Base-by-base conservation (phyloP, 2,888 invertebrate species). In the Rhagonycha fulva region DNA sequence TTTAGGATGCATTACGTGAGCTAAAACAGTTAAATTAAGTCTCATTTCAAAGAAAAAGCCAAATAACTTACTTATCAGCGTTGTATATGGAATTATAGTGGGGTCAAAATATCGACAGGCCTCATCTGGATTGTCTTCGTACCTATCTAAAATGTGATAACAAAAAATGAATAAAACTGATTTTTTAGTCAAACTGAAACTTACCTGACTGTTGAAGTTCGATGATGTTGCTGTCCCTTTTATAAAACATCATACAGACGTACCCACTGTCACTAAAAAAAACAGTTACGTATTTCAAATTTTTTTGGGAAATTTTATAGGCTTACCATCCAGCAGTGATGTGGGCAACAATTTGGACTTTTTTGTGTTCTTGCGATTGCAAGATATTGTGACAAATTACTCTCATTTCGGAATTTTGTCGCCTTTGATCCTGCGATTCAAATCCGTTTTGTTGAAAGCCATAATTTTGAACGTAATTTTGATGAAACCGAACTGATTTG, bases 291-390 rank as follows among this genome's bases (percentile, higher is more conserved):
- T 61, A 14, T 23, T n/a, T 28, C 62, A 0, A 10, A 70, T 30
- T 9, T 66, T 47, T 24, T 63, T n/a, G 24, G 19, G 12, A 72
- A 30, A 30, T 72, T 47, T 60, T 23, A n/a, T 14, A 68, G 47
- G 11, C 91, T 91, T 83, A 95, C 94, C 94, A 95, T 87, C 94
- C 94, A 61, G 92, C 91, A 0, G 94, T 94, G 78, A 94, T 91
- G 83, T 95, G 94, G 0, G 94, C 94, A 5, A 94, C 92, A 67
- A 94, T 89, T 79, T 91, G 92, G 68, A 93, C 92, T 84, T 91
- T 90, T 76, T 91, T 90, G 82, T 90, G 89, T 68, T 91, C 91
- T 62, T 89, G 88, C 11, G 90, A 90, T 76, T 90, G 90, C 24
- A 91, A 84, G 12, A 92, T 92, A 0, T 89, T 90, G 84, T 92